Evolutionary conservation across 1,140 invertebrate genomes (phyloP), one percentile per base, ranked within the genome.

Genomic region (Sarcophaga peregrina): DNA sequence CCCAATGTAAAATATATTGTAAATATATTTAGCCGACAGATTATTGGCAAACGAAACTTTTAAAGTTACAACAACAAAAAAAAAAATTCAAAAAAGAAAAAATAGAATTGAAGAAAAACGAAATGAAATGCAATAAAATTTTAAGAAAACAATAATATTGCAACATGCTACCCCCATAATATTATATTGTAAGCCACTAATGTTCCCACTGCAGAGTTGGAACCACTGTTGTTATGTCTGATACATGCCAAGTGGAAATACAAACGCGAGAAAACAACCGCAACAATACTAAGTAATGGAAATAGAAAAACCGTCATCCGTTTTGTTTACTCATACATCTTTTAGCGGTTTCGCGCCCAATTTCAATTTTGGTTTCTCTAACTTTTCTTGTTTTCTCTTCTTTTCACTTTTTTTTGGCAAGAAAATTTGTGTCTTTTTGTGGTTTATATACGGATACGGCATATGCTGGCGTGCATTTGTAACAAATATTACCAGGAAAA

Each of bases 11-110:
- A 37, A 37, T 37, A 37, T 37, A 37, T 37, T 37, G 25, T 37
- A 37, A 37, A 37, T 37, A 37, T 37, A 37, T 37, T 37, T 37
- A 37, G 25, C 25, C 25, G 25, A 37, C 25, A 37, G 25, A 58
- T 68, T 68, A 68, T 68, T 68, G 62, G 62, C 20, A 68, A 68
- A 68, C n/a, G 17, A 68, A 20, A 68, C 62, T 58, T 58, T 58
- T 58, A 37, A 37, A 37, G 25, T 58, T 58, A n/a, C n/a, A 58
- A 6, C 15, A 5, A 58, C 2, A 15, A 6, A 58, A 3, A 20
- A 20, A 68, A n/a, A 68, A 25, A 20, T 68, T 68, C 0, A n/a
- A n/a, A 37, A 37, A 37, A 37, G 4, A 37, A 37, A 37, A 4
- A 2, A 37, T 1, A 37, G 4, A 37, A 2, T 37, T 37, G 25